phyloP scores from a whole-genome alignment of 2,888 invertebrate genomes.

The Eilema griseolum region DNA sequence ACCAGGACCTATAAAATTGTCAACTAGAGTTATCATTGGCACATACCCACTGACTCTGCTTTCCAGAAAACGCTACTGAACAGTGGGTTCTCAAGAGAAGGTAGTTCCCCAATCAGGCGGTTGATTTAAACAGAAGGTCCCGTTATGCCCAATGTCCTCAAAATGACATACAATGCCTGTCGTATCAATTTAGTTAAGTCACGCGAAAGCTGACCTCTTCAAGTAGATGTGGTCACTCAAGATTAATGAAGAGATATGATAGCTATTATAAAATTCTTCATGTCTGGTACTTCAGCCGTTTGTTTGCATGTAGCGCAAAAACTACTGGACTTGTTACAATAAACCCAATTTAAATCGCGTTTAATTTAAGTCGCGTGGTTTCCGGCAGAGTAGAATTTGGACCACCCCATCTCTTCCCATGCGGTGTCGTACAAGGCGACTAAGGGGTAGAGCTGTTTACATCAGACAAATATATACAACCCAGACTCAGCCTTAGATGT shows the following conservation, averaged over 20 bases:
- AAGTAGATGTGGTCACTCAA: constrained; percentile 12
- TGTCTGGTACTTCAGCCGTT: background rate
- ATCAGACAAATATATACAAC: too few relatives aligned
- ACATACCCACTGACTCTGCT: too few relatives aligned
- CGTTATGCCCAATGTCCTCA: background rate
- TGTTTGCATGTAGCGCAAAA: background rate
- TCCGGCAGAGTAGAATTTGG: too few relatives aligned
- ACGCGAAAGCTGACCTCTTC: constrained; percentile 24
- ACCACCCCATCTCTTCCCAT: too few relatives aligned
- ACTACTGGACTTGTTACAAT: background rate
- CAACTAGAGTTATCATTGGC: too few relatives aligned
- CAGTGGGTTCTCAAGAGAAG: background rate
- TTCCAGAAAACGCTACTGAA: background rate
- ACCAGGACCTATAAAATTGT: too few relatives aligned
- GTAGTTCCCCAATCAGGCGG: background rate
- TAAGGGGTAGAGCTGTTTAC: too few relatives aligned
- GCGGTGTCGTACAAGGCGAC: too few relatives aligned
- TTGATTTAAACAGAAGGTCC: background rate
- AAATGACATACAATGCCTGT: background rate
- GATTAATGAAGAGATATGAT: constrained; percentile 3
- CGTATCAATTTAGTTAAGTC: constrained; percentile 17
- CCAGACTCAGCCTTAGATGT: too few relatives aligned
- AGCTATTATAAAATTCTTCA: background rate
- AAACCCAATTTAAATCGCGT: background rate
- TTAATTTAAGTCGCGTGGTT: too few relatives aligned